Percentiles rank a stretch among this genome's conserved stretches.
Evolutionary conservation across 53 echinoderm and acorn worm species (phyloP).

Genomic region (Hippasteria phrygiana): DNA sequence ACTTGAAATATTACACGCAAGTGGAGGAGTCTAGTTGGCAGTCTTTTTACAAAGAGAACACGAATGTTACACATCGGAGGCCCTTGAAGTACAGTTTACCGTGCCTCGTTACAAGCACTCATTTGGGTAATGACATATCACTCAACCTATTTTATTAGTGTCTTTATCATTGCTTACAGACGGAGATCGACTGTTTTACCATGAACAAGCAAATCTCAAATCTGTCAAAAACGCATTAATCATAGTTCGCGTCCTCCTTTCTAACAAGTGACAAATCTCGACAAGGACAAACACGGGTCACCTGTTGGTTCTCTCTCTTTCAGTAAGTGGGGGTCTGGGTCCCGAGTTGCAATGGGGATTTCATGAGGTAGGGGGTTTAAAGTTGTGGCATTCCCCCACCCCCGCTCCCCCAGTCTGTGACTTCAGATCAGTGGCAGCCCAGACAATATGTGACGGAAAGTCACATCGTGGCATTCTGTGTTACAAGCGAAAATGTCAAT

Average conservation of each 20-base stretch:
- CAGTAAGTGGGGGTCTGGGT: too few species aligned
- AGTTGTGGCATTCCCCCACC: too few species aligned
- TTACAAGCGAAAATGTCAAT: too few species aligned
- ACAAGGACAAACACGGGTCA: neutral
- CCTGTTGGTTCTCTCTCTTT: too few species aligned
- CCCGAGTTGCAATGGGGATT: too few species aligned
- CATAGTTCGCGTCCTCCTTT: neutral
- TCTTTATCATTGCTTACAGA: neutral
- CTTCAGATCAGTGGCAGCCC: too few species aligned
- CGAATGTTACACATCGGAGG: neutral
- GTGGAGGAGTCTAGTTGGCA: too few species aligned
- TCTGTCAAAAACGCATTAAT: neutral
- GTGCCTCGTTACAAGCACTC: neutral
- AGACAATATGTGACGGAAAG: too few species aligned
- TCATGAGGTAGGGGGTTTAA: too few species aligned
- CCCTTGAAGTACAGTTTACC: neutral
- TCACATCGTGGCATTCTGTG: too few species aligned
- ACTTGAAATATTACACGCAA: too few species aligned
- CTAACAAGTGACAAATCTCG: neutral
- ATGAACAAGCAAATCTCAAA: neutral
- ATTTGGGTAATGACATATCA: neutral
- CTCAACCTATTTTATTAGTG: conserved; percentile 1
- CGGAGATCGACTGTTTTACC: neutral
- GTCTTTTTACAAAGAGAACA: neutral
- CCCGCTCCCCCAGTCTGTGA: too few species aligned